These are phyloP conservation scores for Apodemia zela DNA, from an alignment of 2,888 invertebrate genomes.

Conservation along the genomic window DNA sequence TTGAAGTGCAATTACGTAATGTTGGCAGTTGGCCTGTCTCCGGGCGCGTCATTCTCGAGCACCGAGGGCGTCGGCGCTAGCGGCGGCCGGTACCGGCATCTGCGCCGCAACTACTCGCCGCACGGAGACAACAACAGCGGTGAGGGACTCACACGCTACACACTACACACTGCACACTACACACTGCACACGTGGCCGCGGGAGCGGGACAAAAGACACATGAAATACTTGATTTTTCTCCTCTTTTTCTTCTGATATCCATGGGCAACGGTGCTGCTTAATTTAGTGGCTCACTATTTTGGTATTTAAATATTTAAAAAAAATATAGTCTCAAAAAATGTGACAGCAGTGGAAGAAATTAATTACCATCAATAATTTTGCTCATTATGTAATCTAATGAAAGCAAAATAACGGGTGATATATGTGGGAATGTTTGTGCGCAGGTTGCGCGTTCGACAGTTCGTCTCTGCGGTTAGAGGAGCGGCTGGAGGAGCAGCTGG, in stretches of 20 bases:
- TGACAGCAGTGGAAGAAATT: too few species aligned
- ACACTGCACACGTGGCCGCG: background rate
- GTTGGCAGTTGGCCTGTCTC: constrained; percentile 63
- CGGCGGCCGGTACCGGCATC: constrained; percentile 57
- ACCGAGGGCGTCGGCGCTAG: constrained; percentile 50
- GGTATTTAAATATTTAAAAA: too few species aligned
- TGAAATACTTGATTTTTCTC: too few species aligned
- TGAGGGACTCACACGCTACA: constrained; percentile 31
- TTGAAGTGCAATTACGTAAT: background rate
- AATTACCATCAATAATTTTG: too few species aligned
- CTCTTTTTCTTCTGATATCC: too few species aligned
- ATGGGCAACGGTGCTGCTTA: too few species aligned
- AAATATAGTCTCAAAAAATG: too few species aligned
- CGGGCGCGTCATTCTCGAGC: constrained; percentile 74
- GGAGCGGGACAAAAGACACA: background rate
- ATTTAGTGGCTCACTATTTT: too few species aligned
- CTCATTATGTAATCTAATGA: too few species aligned
- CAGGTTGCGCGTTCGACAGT: constrained; percentile 83
- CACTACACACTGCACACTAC: constrained; percentile 5
- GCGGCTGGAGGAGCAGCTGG: constrained; percentile 89
- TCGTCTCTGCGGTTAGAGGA: constrained; percentile 88
- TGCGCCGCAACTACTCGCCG: constrained; percentile 68
- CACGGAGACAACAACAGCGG: constrained; percentile 69
- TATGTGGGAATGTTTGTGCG: background rate
- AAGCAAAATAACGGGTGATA: too few species aligned